Conservation (phyloP, 2,797 vertebrate genomes). For the Anniella stebbinsi region DNA sequence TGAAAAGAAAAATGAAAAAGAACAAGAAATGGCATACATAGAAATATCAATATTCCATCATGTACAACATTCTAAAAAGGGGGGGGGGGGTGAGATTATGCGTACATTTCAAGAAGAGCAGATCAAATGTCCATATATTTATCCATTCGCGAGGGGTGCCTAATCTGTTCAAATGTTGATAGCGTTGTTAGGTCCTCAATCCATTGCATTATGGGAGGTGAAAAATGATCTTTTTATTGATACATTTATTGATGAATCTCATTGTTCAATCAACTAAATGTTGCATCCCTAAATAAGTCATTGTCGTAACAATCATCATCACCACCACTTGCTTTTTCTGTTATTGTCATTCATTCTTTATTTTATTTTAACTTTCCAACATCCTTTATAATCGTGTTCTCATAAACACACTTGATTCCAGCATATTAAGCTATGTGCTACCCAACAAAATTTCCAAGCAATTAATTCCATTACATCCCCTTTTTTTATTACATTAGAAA, state of each 20-base stretch:
- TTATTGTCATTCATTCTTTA: background rate
- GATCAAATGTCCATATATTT: no score
- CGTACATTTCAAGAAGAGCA: no score
- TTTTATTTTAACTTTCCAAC: constrained; percentile 19
- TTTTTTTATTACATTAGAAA: constrained; percentile 55
- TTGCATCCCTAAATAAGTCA: background rate
- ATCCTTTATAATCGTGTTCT: constrained; percentile 20
- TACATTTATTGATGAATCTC: background rate
- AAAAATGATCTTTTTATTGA: no score
- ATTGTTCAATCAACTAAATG: background rate
- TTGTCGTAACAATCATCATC: background rate
- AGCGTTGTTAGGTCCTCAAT: no score
- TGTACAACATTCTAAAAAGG: no score
- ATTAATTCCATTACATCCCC: constrained; percentile 54
- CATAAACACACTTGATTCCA: constrained; percentile 31
- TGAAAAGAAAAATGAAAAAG: no score
- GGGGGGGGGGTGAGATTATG: no score
- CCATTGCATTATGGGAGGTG: no score
- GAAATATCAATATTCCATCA: no score
- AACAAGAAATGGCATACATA: no score
- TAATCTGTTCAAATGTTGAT: no score
- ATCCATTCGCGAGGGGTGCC: no score
- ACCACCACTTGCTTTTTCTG: background rate
- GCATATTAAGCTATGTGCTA: constrained; percentile 41
- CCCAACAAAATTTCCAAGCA: constrained; percentile 45